Percentiles rank a stretch among this genome's conserved stretches.
phyloP scores from a whole-genome alignment of 2,113 vertebrate species.

The Colaptes auratus region DNA sequence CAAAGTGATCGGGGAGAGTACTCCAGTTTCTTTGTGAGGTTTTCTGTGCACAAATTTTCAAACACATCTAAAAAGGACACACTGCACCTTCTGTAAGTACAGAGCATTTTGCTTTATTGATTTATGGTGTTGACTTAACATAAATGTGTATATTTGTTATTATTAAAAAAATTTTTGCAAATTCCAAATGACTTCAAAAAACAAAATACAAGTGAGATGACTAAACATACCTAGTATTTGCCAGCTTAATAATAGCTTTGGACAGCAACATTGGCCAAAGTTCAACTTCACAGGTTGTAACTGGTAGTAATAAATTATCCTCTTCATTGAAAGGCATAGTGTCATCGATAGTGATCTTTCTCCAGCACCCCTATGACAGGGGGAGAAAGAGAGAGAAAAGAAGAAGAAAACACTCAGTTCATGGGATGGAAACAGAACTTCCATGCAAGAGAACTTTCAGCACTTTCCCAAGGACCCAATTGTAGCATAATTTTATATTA shows the following conservation, averaged over 20 bases:
- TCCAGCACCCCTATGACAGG: conserved; percentile 88
- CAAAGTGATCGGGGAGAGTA: not conserved
- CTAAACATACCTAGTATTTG: conserved; percentile 86
- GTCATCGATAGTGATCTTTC: conserved; percentile 92
- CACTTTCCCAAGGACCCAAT: not conserved
- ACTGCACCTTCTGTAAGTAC: not conserved
- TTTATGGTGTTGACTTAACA: not conserved
- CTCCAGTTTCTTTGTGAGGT: not conserved
- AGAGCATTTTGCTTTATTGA: not conserved
- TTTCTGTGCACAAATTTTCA: not conserved
- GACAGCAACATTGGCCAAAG: conserved; percentile 95
- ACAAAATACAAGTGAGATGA: not conserved
- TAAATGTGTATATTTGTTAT: not conserved
- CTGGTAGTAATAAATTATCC: conserved; percentile 87
- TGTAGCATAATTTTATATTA: not conserved
- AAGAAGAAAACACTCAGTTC: not conserved
- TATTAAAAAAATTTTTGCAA: not conserved
- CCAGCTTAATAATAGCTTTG: conserved; percentile 93
- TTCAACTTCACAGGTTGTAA: conserved; percentile 81
- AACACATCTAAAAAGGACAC: not conserved
- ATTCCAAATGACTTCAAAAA: not conserved
- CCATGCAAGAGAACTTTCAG: not conserved
- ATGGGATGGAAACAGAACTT: not conserved
- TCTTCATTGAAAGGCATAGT: conserved; percentile 88
- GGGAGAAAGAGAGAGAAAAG: not conserved